Conservation (phyloP, 1,140 invertebrate species). For the Drusus annulatus region DNA sequence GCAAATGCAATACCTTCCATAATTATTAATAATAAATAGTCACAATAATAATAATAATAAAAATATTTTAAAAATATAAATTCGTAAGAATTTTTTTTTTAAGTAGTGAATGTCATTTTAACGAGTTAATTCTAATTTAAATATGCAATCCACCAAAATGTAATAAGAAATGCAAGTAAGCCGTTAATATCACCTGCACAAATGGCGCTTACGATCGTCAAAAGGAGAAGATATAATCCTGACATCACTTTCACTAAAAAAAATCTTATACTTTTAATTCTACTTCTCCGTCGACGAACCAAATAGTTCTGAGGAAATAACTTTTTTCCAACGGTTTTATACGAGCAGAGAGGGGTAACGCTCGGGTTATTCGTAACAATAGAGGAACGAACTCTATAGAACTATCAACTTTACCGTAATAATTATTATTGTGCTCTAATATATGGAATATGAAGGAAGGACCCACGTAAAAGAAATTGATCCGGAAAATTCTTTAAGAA, state of each 20-base stretch:
- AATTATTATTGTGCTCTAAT: too few relatives aligned
- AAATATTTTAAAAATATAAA: too few relatives aligned
- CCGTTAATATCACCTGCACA: constrained; percentile 13
- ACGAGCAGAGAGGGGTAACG: constrained; percentile 11
- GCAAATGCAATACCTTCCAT: too few relatives aligned
- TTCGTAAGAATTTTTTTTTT: too few relatives aligned
- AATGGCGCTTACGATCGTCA: neutral
- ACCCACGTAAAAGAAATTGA: too few relatives aligned
- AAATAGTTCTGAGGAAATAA: neutral
- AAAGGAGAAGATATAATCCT: neutral
- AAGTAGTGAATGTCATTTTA: too few relatives aligned
- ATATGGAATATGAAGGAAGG: too few relatives aligned
- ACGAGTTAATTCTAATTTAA: too few relatives aligned
- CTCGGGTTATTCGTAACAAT: constrained; percentile 17
- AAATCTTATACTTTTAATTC: neutral
- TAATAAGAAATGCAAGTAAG: neutral
- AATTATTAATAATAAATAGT: too few relatives aligned
- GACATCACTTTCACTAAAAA: neutral
- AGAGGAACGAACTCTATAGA: constrained; percentile 1
- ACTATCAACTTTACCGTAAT: too few relatives aligned
- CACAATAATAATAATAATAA: too few relatives aligned
- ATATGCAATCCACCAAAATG: neutral
- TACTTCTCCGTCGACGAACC: neutral
- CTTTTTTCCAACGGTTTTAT: neutral
- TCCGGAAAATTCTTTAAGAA: too few relatives aligned